Conservation (phyloP, 1,140 invertebrate genomes). For the Oedothorax gibbosus region DNA sequence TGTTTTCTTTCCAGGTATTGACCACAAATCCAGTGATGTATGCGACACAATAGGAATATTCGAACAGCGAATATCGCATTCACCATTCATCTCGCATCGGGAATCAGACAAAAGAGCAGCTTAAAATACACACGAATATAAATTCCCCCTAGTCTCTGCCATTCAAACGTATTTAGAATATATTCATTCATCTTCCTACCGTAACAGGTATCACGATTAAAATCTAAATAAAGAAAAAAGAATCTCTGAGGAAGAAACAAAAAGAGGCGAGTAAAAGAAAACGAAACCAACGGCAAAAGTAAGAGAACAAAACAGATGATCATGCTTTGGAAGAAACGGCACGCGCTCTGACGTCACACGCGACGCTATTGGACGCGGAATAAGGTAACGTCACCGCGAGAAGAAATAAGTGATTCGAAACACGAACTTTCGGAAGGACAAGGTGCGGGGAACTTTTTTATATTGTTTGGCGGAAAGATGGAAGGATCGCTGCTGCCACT, state of each 20-base stretch:
- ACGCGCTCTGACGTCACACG: conserved; percentile 48
- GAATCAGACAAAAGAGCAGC: background rate
- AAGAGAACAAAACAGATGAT: conserved; percentile 9
- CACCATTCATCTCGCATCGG: background rate
- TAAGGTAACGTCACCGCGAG: conserved; percentile 46
- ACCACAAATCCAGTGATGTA: conserved; percentile 10
- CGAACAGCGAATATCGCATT: background rate
- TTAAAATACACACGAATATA: conserved; percentile 12
- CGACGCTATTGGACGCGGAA: conserved; percentile 23
- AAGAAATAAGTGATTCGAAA: conserved; percentile 47
- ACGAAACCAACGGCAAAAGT: background rate
- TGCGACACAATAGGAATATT: background rate
- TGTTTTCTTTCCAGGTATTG: conserved; percentile 15
- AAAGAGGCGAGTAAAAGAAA: background rate
- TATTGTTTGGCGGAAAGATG: conserved; percentile 3
- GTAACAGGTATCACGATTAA: conserved; percentile 24
- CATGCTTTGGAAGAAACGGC: conserved; percentile 41
- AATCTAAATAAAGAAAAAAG: background rate
- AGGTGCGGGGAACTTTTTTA: conserved; percentile 14
- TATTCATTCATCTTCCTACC: background rate
- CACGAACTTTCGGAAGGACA: conserved; percentile 6
- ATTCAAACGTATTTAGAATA: background rate
- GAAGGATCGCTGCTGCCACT: background rate
- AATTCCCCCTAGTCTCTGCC: background rate
- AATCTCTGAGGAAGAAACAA: background rate